Conservation (phyloP, 92 coral and sea anemone species). For the Pocillopora meandrina region DNA sequence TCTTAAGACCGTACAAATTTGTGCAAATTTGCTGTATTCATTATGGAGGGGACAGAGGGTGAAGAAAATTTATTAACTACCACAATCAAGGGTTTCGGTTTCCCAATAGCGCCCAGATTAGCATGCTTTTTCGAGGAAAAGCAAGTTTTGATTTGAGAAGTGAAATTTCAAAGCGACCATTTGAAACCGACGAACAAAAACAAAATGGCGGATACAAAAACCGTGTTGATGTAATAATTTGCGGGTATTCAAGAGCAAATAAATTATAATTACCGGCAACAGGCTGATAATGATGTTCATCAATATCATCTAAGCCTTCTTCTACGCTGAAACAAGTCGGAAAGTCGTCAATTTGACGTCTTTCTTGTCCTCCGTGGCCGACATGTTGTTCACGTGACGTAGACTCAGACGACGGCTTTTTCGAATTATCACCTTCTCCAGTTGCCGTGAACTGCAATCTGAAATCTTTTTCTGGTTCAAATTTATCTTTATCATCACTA, state of each 20-base stretch:
- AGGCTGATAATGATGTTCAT: slow-evolving; percentile 85
- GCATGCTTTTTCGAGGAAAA: not conserved
- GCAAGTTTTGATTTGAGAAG: not conserved
- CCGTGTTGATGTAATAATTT: slow-evolving; percentile 6
- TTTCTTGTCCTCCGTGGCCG: slow-evolving; percentile 59
- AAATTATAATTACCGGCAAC: slow-evolving; percentile 79
- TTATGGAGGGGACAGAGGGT: no score
- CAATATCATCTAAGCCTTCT: slow-evolving; percentile 64
- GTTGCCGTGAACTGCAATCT: not conserved
- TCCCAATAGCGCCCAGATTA: no score
- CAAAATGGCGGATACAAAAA: slow-evolving; percentile 85
- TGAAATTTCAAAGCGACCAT: not conserved
- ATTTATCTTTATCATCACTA: slow-evolving; percentile 13
- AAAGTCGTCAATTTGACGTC: slow-evolving; percentile 73
- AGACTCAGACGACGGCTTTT: slow-evolving; percentile 19
- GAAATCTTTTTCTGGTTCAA: not conserved
- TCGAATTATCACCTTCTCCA: slow-evolving; percentile 29
- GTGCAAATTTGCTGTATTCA: no score
- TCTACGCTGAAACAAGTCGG: slow-evolving; percentile 89
- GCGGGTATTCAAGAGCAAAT: not conserved
- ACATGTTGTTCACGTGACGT: slow-evolving; percentile 81
- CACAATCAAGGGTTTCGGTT: no score
- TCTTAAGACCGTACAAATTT: no score
- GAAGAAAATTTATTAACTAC: no score
- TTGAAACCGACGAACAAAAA: slow-evolving; percentile 17